Percentiles rank a stretch among this genome's conserved stretches.
These are phyloP conservation scores for Cathartes aura DNA, from an alignment of 2,113 vertebrate genomes.

Conservation along the genomic window DNA sequence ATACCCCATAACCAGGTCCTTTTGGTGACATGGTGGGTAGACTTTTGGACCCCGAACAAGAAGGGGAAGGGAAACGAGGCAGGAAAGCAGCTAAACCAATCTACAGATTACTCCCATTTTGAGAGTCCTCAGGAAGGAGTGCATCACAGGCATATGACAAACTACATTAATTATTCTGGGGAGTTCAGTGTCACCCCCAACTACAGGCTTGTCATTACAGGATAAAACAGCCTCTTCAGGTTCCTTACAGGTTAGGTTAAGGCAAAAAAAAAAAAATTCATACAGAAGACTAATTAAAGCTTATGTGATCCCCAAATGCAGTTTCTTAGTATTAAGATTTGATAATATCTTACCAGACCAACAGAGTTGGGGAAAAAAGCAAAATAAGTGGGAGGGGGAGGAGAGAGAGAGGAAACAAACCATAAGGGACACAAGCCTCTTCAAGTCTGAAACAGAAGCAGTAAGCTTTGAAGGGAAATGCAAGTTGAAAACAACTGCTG, in stretches of 20 bases:
- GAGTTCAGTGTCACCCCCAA: neutral
- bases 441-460: neutral
- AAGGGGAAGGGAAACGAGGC: neutral
- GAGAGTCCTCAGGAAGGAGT: neutral
- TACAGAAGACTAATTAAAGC: neutral
- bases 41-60: neutral
- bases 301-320: neutral
- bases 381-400: neutral
- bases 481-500: neutral
- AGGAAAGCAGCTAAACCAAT: neutral
- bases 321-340: neutral
- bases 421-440: neutral
- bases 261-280: neutral
- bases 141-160: neutral
- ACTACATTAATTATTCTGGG: neutral
- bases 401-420: neutral
- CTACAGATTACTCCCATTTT: neutral
- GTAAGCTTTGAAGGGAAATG: conserved; percentile 12
- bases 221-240: neutral
- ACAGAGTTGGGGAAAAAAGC: neutral
- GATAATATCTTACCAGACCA: neutral
- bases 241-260: neutral
- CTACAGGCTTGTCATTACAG: neutral
- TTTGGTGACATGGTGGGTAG: neutral
- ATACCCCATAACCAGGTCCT: neutral